These are phyloP conservation scores for Anolis sagrei DNA, from an alignment of 2,113 vertebrate genomes.

Conservation along the genomic window DNA sequence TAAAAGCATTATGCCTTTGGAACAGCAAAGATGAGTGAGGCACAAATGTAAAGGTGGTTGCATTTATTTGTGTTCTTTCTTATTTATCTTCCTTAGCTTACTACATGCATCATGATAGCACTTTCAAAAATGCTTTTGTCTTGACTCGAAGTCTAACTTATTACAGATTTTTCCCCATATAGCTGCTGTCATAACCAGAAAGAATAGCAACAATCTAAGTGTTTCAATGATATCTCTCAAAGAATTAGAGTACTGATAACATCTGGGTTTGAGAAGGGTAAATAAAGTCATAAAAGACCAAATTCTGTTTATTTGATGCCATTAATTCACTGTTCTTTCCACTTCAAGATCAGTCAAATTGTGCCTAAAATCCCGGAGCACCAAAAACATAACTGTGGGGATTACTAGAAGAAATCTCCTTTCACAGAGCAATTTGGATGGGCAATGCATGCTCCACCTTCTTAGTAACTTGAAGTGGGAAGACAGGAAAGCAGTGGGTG, in stretches of 20 bases:
- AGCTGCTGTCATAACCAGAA: neutral
- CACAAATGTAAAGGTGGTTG: constrained; percentile 1
- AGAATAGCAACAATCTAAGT: constrained; percentile 24
- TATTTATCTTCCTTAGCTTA: constrained; percentile 14
- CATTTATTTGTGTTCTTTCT: neutral
- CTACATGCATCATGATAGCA: constrained; percentile 1
- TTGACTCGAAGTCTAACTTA: neutral
- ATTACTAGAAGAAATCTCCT: neutral
- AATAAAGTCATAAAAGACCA: neutral
- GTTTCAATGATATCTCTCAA: constrained; percentile 31
- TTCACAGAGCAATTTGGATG: neutral
- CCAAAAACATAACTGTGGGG: neutral
- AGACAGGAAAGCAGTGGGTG: neutral
- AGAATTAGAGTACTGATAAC: neutral
- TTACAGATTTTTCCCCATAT: no score
- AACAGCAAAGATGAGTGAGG: constrained; percentile 49
- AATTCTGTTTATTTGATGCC: neutral
- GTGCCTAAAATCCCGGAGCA: neutral
- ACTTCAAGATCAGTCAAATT: neutral
- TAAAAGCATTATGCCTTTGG: constrained; percentile 64
- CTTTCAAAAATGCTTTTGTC: neutral
- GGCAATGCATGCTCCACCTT: neutral
- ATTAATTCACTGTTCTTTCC: constrained; percentile 15
- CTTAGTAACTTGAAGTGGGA: neutral
- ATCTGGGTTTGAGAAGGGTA: constrained; percentile 14